Evolutionary conservation across 2,797 vertebrate species (phyloP), one percentile per base, ranked within the genome.

Genomic region (Malurus splendens): DNA sequence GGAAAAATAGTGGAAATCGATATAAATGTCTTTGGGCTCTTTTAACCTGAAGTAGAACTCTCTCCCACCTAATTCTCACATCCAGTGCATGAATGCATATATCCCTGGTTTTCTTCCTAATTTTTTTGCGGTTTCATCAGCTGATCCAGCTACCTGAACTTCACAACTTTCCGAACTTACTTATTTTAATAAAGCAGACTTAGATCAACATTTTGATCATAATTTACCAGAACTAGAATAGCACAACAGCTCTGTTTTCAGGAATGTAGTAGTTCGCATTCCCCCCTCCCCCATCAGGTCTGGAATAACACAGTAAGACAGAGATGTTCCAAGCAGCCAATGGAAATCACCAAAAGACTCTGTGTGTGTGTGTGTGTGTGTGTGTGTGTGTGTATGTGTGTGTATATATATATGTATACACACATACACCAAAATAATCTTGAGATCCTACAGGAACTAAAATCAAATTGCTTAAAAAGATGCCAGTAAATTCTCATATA

Each of bases 371-470:
- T 27, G 36, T 32, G 7, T 52, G 14, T 33, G 30, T 39, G 12
- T 30, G 24, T 48, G 13, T 39, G 7, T 36, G 3, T 65, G 4
- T 38, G 13, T 1, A 8, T 14, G 7, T 36, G 3, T 65, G 4
- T 33, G 13, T 1, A 8, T 14, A 11, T 2, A 17, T 1, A 57
- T 3, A 44, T 6, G 39, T 9, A 61, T 15, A 39, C 0, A 47
- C 0, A 42, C 0, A 30, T 3, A 60, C 2, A 64, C 2, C 55
- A 51, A 56, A 16, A 52, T 59, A 79, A 47, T 2, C 3, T 2
- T 36, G 44, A 57, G 24, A 73, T 59, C 15, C 39, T 30, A 54
- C 3, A 22, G 12, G 20, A 10, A 62, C 36, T 80, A 74, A 70
- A 92, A 74, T n/a, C 7, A 60, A 19, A 83, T 19, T 61, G 24